A percentile compares a stretch with the other conserved stretches of the same genome.
Evolutionary conservation across 2,113 vertebrate genomes (phyloP).

Genomic region (Oncorhynchus tshawytscha): DNA sequence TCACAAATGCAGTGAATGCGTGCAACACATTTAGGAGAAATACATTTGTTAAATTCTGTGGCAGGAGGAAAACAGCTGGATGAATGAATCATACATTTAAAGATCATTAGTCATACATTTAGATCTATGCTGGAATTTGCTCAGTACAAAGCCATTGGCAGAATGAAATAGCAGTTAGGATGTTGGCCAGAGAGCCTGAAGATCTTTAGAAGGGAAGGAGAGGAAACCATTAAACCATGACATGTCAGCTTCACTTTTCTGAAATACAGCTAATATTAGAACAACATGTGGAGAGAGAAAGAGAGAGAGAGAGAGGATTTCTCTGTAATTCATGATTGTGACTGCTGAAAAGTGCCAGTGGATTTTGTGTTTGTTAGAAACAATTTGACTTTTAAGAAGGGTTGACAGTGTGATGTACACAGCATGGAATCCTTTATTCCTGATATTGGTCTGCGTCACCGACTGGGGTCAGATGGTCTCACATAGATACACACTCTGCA

Average conservation of each 20-base stretch:
- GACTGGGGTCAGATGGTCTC: conserved; percentile 5
- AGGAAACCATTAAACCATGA: conserved; percentile 51
- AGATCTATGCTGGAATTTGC: conserved; percentile 16
- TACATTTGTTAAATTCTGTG: not conserved
- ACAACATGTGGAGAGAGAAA: not conserved
- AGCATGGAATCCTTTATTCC: conserved; percentile 22
- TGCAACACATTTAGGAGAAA: not conserved
- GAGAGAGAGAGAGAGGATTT: too few relatives aligned
- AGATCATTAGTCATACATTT: conserved; percentile 23
- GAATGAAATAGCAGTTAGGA: conserved; percentile 18
- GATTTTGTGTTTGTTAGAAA: too few relatives aligned
- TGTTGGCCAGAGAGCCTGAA: conserved; percentile 26
- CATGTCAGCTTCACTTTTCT: conserved; percentile 44
- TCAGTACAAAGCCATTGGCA: conserved; percentile 27
- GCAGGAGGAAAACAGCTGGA: not conserved
- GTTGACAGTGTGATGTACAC: not conserved
- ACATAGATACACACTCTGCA: not conserved
- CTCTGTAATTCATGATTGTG: too few relatives aligned
- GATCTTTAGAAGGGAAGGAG: conserved; percentile 37
- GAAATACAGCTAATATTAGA: conserved; percentile 47
- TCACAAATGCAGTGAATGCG: not conserved
- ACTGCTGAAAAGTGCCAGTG: too few relatives aligned
- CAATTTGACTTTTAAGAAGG: not conserved
- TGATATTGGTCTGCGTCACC: not conserved
- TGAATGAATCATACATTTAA: conserved; percentile 17